Conservation (phyloP, 2,888 invertebrate genomes). For the Xestia ashworthii region DNA sequence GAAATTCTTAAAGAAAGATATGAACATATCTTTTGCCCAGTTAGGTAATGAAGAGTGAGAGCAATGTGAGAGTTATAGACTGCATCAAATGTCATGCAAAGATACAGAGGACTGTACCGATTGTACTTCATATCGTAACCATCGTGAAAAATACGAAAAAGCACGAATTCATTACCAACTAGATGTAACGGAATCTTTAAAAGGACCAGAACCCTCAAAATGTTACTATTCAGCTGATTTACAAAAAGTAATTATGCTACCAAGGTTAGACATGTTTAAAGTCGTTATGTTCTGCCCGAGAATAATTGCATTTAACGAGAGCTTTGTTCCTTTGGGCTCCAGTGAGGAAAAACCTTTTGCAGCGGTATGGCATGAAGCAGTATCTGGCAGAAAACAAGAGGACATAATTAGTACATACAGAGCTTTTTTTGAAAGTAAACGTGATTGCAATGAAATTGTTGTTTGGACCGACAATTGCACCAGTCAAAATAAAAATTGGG, state of each 20-base stretch:
- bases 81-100: too few species aligned
- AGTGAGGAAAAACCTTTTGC: constrained; percentile 37
- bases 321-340: constrained; percentile 44
- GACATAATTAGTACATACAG: constrained; percentile 30
- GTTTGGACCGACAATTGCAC: constrained; percentile 49
- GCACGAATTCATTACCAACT: constrained; percentile 14
- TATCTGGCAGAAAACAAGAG: constrained; percentile 47
- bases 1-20: too few species aligned
- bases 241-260: constrained; percentile 4
- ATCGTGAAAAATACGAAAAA: constrained; percentile 4
- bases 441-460: constrained; percentile 34
- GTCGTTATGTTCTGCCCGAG: constrained; percentile 3
- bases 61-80: too few species aligned
- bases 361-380: constrained; percentile 45
- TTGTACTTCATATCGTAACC: constrained; percentile 8
- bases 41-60: too few species aligned
- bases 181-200: constrained; percentile 4
- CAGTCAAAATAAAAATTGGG: constrained; percentile 53
- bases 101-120: not conserved
- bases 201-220: constrained; percentile 17
- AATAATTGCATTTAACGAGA: constrained; percentile 31
- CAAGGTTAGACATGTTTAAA: constrained; percentile 10
- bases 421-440: constrained; percentile 34
- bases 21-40: too few species aligned
- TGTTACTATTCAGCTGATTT: constrained; percentile 9